Evolutionary conservation across 2,113 vertebrate genomes (phyloP).

Genomic region (Sialia sialis): DNA sequence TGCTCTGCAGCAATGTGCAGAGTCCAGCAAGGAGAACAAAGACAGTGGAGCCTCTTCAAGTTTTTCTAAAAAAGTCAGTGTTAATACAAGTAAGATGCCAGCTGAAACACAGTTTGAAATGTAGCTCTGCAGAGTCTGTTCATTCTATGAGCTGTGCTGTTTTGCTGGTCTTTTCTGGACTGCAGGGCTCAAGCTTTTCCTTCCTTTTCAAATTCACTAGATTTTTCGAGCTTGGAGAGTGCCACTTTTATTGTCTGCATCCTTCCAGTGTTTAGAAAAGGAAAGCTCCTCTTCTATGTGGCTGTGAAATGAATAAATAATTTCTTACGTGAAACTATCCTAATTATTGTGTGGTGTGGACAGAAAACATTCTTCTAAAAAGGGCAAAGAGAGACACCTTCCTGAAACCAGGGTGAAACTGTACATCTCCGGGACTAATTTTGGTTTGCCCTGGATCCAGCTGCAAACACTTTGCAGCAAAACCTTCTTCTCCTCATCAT

Average conservation of each 20-base stretch:
- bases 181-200: background rate
- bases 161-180: background rate
- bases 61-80: background rate
- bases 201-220: background rate
- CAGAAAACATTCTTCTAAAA: background rate
- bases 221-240: background rate
- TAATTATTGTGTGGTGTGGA: background rate
- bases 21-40: background rate
- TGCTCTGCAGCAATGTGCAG: background rate
- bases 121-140: background rate
- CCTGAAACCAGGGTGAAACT: background rate
- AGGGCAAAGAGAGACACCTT: background rate
- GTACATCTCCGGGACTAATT: background rate
- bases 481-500: background rate
- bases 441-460: background rate
- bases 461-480: background rate
- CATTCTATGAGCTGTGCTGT: background rate
- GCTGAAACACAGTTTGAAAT: background rate
- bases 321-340: background rate
- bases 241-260: background rate
- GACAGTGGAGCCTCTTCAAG: background rate
- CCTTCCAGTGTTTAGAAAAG: background rate
- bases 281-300: background rate
- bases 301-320: background rate
- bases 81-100: background rate